phyloP scores from a whole-genome alignment of 92 coral and sea anemone genomes.

The Plumapathes pennacea region DNA sequence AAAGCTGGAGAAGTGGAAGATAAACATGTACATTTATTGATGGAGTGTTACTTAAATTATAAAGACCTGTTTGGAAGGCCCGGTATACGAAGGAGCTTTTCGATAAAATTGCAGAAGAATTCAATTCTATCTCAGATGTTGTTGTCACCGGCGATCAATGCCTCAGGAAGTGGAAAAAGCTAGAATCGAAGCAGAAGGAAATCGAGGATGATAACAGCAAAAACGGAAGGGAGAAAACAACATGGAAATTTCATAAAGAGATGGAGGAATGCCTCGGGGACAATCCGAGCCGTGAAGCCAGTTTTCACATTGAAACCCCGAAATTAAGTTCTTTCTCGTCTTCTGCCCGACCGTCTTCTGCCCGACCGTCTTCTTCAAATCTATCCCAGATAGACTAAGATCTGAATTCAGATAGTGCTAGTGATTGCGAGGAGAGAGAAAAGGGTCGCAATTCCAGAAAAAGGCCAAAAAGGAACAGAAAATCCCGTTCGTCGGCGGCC shows the following conservation, averaged over 20 bases:
- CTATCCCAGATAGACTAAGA: no score
- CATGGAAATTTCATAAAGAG: conserved; percentile 19
- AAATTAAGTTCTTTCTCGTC: background rate
- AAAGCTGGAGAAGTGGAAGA: conserved; percentile 49
- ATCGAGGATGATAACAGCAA: conserved; percentile 30
- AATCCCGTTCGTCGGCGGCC: conserved; percentile 3
- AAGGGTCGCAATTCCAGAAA: conserved; percentile 8
- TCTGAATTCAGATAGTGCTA: background rate
- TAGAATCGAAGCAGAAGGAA: conserved; percentile 33
- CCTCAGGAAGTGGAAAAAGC: conserved; percentile 35
- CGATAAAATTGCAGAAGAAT: conserved; percentile 26
- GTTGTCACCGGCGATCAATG: conserved; percentile 37
- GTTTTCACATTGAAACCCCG: conserved; percentile 3
- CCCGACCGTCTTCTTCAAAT: no score
- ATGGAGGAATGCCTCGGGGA: conserved; percentile 22
- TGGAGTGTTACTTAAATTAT: conserved; percentile 21
- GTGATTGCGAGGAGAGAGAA: conserved; percentile 2
- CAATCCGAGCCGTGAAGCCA: conserved; percentile 10
- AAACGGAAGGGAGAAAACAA: conserved; percentile 24
- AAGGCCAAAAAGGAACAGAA: conserved; percentile 5
- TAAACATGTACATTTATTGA: conserved; percentile 10
- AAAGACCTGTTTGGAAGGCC: conserved; percentile 27
- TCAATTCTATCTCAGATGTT: conserved; percentile 16
- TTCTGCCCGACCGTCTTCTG: background rate
- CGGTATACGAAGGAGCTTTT: conserved; percentile 27